Evolutionary conservation across 2,797 vertebrate genomes (phyloP).

Genomic region (Muscicapa comitata): DNA sequence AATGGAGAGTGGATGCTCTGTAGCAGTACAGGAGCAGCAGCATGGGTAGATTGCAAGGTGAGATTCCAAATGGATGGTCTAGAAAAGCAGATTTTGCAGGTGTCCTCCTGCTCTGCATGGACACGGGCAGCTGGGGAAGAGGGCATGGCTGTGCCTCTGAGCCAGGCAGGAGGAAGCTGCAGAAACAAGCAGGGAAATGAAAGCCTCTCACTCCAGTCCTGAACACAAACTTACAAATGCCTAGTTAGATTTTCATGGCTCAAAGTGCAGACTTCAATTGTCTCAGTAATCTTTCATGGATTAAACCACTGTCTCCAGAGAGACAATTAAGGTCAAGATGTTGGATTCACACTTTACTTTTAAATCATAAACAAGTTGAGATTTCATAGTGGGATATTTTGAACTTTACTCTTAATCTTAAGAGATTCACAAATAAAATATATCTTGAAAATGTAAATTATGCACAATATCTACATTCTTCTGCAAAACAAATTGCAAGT

Average conservation of each 20-base stretch:
- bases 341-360: neutral
- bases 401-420: neutral
- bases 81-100: neutral
- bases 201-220: neutral
- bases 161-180: neutral
- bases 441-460: neutral
- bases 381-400: neutral
- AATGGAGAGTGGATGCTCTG: neutral
- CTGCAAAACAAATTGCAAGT: neutral
- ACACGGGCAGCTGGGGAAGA: accelerated
- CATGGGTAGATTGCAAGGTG: neutral
- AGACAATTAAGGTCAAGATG: neutral
- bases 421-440: neutral
- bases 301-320: neutral
- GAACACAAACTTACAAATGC: neutral
- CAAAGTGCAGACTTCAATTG: neutral
- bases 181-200: neutral
- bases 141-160: neutral
- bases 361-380: neutral
- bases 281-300: neutral
- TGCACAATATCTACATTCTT: neutral
- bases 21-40: neutral
- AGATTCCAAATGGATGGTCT: neutral
- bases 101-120: neutral
- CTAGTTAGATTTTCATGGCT: neutral